Conservation (phyloP, 1,140 invertebrate genomes). For the Hylaeus volcanicus region DNA sequence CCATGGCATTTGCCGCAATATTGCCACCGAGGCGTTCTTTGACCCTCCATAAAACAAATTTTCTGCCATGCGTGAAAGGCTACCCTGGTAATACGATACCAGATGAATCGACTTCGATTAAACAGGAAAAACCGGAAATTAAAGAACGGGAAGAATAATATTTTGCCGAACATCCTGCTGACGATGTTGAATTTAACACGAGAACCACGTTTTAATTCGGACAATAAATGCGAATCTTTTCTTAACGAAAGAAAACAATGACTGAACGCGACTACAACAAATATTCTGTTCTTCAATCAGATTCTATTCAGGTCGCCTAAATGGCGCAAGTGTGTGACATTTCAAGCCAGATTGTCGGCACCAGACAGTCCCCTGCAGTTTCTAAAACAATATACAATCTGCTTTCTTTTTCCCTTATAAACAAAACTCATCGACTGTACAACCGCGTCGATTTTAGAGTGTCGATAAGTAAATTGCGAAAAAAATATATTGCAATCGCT, state of each 20-base stretch:
- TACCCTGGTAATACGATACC: neutral
- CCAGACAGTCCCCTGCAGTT: conserved; percentile 1
- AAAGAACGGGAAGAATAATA: too few species aligned
- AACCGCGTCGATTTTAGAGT: neutral
- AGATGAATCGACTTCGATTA: too few species aligned
- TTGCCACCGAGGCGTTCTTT: neutral
- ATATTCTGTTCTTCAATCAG: conserved; percentile 3
- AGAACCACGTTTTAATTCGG: too few species aligned
- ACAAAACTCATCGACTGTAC: neutral
- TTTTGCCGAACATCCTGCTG: too few species aligned
- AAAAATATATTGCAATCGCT: neutral
- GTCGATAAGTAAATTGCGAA: neutral
- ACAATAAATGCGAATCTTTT: neutral
- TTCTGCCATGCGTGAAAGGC: conserved; percentile 7
- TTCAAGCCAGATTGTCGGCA: conserved; percentile 2
- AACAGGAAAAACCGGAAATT: too few species aligned
- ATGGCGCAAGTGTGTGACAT: conserved; percentile 6
- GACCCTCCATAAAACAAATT: conserved; percentile 32
- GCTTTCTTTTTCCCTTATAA: neutral
- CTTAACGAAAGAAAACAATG: neutral
- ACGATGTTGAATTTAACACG: too few species aligned
- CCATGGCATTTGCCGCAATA: conserved; percentile 31
- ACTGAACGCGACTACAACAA: neutral
- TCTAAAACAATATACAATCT: neutral
- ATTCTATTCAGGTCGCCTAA: conserved; percentile 9